Evolutionary conservation across 2,113 vertebrate genomes (phyloP).

Genomic region (Gracilinanus agilis): DNA sequence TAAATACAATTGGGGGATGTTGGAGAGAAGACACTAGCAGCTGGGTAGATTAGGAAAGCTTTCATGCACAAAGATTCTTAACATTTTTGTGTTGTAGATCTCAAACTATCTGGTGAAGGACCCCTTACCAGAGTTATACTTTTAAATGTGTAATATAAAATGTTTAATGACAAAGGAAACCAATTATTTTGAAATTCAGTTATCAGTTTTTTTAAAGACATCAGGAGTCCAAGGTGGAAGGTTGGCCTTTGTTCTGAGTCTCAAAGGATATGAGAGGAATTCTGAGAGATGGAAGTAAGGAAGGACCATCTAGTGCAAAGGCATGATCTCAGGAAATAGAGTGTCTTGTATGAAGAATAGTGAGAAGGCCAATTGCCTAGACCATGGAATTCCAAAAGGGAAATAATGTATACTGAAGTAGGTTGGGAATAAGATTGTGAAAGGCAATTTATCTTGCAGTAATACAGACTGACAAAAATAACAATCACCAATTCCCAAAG

Average conservation of each 20-base stretch:
- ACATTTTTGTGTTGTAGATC: neutral
- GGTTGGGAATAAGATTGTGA: neutral
- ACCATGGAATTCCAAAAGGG: neutral
- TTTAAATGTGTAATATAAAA: no score
- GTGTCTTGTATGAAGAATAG: neutral
- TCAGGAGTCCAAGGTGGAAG: neutral
- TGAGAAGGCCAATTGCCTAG: neutral
- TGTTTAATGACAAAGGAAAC: neutral
- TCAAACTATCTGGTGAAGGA: neutral
- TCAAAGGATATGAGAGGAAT: neutral
- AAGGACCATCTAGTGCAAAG: neutral
- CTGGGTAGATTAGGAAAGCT: no score
- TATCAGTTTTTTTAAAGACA: neutral
- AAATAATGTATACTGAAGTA: neutral
- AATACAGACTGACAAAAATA: neutral
- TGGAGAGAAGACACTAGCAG: no score
- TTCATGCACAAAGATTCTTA: neutral
- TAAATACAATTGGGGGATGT: no score
- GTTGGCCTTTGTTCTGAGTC: neutral
- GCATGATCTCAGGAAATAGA: neutral
- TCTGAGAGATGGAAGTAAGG: neutral
- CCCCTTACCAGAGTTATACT: no score
- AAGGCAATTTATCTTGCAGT: neutral
- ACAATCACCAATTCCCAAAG: neutral
- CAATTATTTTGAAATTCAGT: neutral